phyloP scores from a whole-genome alignment of 2,797 vertebrate species.

The Scyliorhinus canicula region DNA sequence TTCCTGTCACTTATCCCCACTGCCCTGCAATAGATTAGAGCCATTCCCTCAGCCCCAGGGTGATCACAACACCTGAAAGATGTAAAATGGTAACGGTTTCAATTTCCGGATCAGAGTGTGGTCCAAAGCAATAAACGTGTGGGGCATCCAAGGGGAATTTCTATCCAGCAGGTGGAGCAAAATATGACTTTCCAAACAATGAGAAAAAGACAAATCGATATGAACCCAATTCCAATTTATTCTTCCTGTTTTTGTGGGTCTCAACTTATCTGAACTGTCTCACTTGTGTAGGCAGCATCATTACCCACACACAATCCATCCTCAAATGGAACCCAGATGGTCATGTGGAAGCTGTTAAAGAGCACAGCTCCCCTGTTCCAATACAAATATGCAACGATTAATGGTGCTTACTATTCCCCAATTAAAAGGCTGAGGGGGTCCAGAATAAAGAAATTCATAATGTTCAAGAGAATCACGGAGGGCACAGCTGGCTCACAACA shows the following conservation, averaged over 20 bases:
- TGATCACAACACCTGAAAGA: neutral
- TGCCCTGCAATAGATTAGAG: neutral
- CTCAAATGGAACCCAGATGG: neutral
- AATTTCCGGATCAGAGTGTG: neutral
- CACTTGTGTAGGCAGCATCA: neutral
- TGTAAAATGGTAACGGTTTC: neutral
- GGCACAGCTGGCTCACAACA: neutral
- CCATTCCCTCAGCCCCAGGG: neutral
- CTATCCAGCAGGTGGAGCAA: neutral
- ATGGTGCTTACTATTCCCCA: neutral
- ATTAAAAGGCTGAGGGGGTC: neutral
- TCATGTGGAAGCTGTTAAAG: neutral
- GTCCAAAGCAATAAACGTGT: neutral
- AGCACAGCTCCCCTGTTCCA: too few relatives aligned
- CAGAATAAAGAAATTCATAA: neutral
- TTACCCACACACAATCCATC: neutral
- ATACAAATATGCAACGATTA: too few relatives aligned
- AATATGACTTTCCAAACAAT: neutral
- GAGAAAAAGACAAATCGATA: neutral
- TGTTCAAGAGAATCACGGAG: neutral
- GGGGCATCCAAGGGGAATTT: neutral
- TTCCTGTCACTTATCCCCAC: neutral
- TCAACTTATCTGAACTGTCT: neutral
- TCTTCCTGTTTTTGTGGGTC: neutral
- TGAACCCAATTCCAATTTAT: neutral